Conservation (phyloP, 2,888 invertebrate genomes). For the Andrena chrysosceles region DNA sequence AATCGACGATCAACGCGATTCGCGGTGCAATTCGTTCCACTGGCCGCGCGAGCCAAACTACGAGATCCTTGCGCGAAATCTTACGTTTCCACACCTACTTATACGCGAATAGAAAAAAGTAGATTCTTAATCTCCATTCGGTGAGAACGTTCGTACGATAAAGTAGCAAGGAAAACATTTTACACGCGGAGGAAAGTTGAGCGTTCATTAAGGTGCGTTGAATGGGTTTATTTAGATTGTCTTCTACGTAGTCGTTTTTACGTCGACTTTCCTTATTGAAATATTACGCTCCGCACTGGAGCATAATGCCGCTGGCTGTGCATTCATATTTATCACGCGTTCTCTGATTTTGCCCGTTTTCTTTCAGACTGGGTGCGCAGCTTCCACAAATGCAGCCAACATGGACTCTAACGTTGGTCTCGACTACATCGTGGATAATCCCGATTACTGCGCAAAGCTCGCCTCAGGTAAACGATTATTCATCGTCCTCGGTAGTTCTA, state of each 20-base stretch:
- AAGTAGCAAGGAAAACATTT: background rate
- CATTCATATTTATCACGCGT: too few relatives aligned
- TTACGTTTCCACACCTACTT: too few relatives aligned
- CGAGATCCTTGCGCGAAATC: too few relatives aligned
- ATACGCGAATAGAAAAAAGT: too few relatives aligned
- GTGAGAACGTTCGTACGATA: background rate
- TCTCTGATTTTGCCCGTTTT: background rate
- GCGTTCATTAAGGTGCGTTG: conserved; percentile 12
- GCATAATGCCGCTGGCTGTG: too few relatives aligned
- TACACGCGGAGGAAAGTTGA: background rate
- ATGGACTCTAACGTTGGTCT: conserved; percentile 97
- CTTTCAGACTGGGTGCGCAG: conserved; percentile 72
- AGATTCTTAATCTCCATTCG: background rate
- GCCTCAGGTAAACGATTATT: conserved; percentile 88
- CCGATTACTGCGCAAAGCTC: conserved; percentile 95
- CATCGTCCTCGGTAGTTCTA: conserved; percentile 10
- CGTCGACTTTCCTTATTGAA: conserved; percentile 18
- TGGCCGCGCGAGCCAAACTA: too few relatives aligned
- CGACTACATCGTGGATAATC: conserved; percentile 97
- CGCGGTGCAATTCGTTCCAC: background rate
- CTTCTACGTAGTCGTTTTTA: conserved; percentile 23
- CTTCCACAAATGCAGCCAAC: conserved; percentile 82
- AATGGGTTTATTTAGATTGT: conserved; percentile 16
- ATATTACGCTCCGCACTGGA: too few relatives aligned
- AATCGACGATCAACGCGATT: background rate